A percentile compares a stretch with the other conserved stretches of the same genome.
Evolutionary conservation across 2,888 invertebrate species (phyloP).

Genomic region (Torymus tubicola): DNA sequence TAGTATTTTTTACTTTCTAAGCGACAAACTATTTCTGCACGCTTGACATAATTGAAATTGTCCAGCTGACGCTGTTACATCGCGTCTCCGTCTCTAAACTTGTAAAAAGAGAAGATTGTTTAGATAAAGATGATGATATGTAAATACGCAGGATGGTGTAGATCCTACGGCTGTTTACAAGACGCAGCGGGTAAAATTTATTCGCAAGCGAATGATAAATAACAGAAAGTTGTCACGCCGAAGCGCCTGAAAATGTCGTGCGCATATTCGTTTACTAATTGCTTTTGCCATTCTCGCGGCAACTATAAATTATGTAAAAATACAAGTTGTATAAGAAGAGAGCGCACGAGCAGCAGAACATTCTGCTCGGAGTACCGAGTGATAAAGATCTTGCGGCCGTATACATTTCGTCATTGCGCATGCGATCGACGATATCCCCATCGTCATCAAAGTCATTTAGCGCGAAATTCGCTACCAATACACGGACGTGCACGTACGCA

Average conservation of each 20-base stretch:
- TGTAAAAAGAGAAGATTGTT: too few relatives aligned
- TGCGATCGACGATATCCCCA: slow-evolving; percentile 21
- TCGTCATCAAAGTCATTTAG: slow-evolving; percentile 49
- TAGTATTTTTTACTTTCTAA: too few relatives aligned
- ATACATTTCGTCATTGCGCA: slow-evolving; percentile 19
- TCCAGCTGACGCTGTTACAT: too few relatives aligned
- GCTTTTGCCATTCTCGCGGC: slow-evolving; percentile 28
- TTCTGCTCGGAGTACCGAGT: slow-evolving; percentile 39
- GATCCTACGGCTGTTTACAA: too few relatives aligned
- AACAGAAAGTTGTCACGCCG: not conserved
- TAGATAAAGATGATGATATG: too few relatives aligned
- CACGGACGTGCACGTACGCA: not conserved
- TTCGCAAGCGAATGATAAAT: not conserved
- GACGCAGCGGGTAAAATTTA: not conserved
- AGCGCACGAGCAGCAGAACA: slow-evolving; percentile 18
- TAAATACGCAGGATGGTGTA: too few relatives aligned
- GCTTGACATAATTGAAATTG: too few relatives aligned
- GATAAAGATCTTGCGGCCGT: slow-evolving; percentile 45
- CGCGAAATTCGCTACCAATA: slow-evolving; percentile 39
- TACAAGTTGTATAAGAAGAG: slow-evolving; percentile 5
- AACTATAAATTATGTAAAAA: slow-evolving; percentile 44
- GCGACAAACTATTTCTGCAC: too few relatives aligned
- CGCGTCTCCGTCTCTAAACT: too few relatives aligned
- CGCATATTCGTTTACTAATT: slow-evolving; percentile 42
- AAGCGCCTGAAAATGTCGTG: slow-evolving; percentile 12